phyloP scores from a whole-genome alignment of 2,113 vertebrate genomes.

The Poeciliopsis retropinna region DNA sequence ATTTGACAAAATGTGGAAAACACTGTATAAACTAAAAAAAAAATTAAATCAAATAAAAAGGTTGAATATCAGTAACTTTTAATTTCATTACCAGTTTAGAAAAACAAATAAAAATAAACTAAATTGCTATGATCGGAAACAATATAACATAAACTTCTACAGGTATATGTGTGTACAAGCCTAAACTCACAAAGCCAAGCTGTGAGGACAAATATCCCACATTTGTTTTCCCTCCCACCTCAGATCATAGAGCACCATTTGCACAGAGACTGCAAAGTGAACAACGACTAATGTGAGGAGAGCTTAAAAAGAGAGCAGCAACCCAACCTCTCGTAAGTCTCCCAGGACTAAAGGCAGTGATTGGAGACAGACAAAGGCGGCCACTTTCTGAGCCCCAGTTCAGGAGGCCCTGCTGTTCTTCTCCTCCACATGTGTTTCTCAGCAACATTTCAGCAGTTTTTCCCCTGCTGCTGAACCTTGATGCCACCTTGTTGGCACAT shows the following conservation, averaged over 20 bases:
- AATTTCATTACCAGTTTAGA: too few relatives aligned
- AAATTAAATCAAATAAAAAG: too few relatives aligned
- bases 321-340: slow-evolving; percentile 49
- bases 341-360: slow-evolving; percentile 39
- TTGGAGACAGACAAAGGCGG: slow-evolving; percentile 50
- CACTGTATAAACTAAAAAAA: too few relatives aligned
- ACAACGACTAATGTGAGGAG: slow-evolving; percentile 42
- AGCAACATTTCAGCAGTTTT: slow-evolving; percentile 23
- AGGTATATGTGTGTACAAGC: not conserved
- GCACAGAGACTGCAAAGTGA: slow-evolving; percentile 55
- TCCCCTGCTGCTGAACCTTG: slow-evolving; percentile 41
- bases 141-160: not conserved
- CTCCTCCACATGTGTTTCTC: slow-evolving; percentile 40
- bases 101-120: slow-evolving; percentile 1
- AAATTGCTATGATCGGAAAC: not conserved
- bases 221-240: slow-evolving; percentile 22
- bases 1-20: too few relatives aligned
- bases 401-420: slow-evolving; percentile 53
- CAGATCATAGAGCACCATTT: slow-evolving; percentile 44
- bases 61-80: not conserved
- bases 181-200: slow-evolving; percentile 13
- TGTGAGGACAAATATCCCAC: slow-evolving; percentile 3
- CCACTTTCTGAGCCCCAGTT: slow-evolving; percentile 38
- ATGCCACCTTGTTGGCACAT: slow-evolving; percentile 40
- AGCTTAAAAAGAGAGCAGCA: slow-evolving; percentile 50